Evolutionary conservation across 2,797 vertebrate species (phyloP).

Genomic region (Malurus splendens): DNA sequence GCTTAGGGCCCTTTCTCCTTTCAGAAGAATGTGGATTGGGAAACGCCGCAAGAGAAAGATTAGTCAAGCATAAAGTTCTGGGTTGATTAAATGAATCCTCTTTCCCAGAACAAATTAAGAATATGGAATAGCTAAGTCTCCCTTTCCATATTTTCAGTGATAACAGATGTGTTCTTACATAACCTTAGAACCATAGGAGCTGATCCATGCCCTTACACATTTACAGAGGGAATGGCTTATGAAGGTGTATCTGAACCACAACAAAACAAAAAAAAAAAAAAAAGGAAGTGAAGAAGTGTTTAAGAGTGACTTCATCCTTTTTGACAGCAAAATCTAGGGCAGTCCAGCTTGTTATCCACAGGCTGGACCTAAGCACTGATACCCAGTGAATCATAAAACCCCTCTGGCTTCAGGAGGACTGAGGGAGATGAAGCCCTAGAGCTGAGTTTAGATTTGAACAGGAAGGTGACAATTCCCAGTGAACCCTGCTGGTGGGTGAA

Average conservation of each 20-base stretch:
- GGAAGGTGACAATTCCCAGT: neutral
- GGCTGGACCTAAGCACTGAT: neutral
- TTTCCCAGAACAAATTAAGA: slow-evolving; percentile 15
- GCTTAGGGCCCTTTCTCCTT: slow-evolving; percentile 18
- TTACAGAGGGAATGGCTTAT: neutral
- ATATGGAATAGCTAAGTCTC: neutral
- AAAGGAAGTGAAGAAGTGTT: neutral
- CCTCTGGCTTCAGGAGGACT: neutral
- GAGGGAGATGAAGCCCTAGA: neutral
- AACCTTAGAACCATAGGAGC: neutral
- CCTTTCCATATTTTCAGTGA: neutral
- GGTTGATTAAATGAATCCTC: slow-evolving; percentile 14
- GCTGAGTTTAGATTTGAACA: neutral
- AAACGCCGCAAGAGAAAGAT: neutral
- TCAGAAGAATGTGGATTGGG: slow-evolving; percentile 40
- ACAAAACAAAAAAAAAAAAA: neutral
- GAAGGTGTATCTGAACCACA: neutral
- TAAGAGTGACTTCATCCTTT: neutral
- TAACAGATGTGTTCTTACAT: neutral
- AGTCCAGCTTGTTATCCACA: neutral
- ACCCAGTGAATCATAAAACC: neutral
- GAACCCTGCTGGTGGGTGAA: neutral
- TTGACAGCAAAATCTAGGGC: neutral
- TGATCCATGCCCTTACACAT: neutral
- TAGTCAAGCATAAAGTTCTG: slow-evolving; percentile 26